These are phyloP conservation scores for Lithophane socia DNA, from an alignment of 2,888 invertebrate species.

Conservation along the genomic window DNA sequence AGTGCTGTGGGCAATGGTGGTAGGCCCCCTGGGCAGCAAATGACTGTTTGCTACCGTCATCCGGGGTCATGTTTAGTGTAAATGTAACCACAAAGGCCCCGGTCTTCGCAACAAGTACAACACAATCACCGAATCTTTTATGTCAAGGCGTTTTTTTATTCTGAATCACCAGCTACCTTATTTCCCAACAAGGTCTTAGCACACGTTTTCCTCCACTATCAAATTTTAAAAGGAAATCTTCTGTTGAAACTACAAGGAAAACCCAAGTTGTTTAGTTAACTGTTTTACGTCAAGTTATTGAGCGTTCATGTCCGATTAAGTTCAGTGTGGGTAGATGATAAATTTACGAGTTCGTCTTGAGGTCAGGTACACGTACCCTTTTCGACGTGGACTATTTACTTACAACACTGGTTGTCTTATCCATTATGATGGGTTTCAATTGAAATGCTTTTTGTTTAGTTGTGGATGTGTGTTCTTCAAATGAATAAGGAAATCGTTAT, in stretches of 20 bases:
- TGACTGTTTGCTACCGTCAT: neutral
- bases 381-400: constrained; percentile 44
- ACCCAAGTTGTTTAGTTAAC: constrained; percentile 39
- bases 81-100: neutral
- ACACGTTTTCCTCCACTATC: constrained; percentile 31
- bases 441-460: constrained; percentile 9
- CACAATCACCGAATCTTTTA: neutral
- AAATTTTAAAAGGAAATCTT: constrained; percentile 45
- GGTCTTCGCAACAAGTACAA: neutral
- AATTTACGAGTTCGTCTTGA: constrained; percentile 40
- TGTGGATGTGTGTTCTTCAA: neutral
- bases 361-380: constrained; percentile 44
- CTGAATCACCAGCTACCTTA: constrained; percentile 15
- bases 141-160: neutral
- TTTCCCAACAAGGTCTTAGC: constrained; percentile 11
- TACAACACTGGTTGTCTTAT: constrained; percentile 6
- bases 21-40: neutral
- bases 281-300: constrained; percentile 48
- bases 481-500: neutral
- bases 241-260: constrained; percentile 47
- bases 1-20: no score
- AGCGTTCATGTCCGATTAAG: constrained; percentile 51
- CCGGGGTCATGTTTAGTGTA: no score
- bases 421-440: constrained; percentile 14
- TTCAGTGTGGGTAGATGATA: constrained; percentile 59